These are phyloP conservation scores for Ctena decussata DNA, from an alignment of 2,888 invertebrate species.

Conservation along the genomic window DNA sequence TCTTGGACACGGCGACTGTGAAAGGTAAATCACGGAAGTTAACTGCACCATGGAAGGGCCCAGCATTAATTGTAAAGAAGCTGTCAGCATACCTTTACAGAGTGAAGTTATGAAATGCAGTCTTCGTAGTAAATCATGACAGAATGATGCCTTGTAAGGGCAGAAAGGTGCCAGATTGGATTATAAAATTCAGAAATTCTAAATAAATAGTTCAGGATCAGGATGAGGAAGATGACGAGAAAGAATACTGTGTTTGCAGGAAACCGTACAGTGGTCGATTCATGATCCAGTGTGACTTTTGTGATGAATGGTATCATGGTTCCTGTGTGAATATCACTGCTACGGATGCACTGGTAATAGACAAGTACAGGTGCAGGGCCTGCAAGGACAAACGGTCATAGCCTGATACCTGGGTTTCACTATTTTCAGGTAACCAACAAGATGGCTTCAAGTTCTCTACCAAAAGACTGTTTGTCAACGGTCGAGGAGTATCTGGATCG, in stretches of 20 bases:
- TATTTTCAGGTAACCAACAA: background rate
- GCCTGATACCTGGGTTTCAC: background rate
- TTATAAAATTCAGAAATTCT: no score
- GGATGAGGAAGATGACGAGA: constrained; percentile 1
- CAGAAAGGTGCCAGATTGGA: no score
- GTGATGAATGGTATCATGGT: no score
- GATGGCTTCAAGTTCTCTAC: background rate
- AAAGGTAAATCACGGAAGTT: background rate
- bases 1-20: background rate
- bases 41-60: background rate
- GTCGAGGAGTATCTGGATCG: background rate
- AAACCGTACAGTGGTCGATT: no score
- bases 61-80: background rate
- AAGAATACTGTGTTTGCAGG: no score
- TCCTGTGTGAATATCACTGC: background rate
- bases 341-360: background rate
- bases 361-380: constrained; percentile 7
- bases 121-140: no score
- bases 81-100: background rate
- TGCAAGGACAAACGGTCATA: background rate
- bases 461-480: background rate
- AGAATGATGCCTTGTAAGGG: no score
- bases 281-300: no score
- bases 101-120: no score
- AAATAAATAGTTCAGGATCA: background rate